These are phyloP conservation scores for Pituophis catenifer DNA, from an alignment of 2,113 vertebrate species.

Conservation along the genomic window DNA sequence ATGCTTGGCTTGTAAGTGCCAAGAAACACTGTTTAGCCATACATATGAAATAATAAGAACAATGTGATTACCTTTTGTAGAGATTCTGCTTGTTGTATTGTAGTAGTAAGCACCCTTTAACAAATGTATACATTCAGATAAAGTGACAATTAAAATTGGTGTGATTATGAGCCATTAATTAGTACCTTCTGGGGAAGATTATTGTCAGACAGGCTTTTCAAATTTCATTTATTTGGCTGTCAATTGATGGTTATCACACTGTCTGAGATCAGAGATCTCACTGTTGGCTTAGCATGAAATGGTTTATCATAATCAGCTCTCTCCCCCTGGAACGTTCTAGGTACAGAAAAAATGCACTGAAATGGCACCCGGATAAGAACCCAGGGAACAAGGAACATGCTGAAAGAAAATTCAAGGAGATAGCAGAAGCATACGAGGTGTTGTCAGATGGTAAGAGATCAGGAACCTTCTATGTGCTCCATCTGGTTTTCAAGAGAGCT, in stretches of 20 bases:
- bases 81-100: neutral
- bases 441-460: constrained; percentile 90
- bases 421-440: constrained; percentile 95
- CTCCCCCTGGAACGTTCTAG: constrained; percentile 60
- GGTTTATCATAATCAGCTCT: neutral
- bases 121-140: neutral
- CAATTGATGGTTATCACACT: neutral
- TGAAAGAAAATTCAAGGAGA: constrained; percentile 93
- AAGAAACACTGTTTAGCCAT: neutral
- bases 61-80: neutral
- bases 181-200: neutral
- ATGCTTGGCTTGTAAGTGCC: neutral
- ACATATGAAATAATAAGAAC: neutral
- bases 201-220: neutral
- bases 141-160: neutral
- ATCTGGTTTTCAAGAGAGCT: fast-evolving
- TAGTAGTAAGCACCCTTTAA: neutral
- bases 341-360: constrained; percentile 89
- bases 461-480: neutral
- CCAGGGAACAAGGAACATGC: constrained; percentile 95
- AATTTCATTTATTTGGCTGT: neutral
- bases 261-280: neutral
- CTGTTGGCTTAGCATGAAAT: neutral
- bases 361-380: constrained; percentile 98
- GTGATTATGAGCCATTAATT: neutral